Conservation (phyloP, 2,113 vertebrate genomes). For the Scomber colias region DNA sequence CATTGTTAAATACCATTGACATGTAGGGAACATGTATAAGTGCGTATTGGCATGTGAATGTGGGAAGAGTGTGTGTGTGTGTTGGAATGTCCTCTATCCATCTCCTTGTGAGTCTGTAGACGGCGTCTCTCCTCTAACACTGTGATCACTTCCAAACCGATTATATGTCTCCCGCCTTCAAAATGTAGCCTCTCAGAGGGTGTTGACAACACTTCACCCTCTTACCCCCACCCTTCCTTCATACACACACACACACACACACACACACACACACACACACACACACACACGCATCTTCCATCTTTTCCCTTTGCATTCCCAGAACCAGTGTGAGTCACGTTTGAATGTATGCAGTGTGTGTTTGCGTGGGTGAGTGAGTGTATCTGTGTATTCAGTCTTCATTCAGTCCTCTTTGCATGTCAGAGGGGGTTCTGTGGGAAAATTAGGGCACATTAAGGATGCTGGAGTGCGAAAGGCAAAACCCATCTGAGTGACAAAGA, state of each 20-base stretch:
- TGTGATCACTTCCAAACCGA: slow-evolving; percentile 41
- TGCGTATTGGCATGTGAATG: slow-evolving; percentile 10
- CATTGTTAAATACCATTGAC: slow-evolving; percentile 50
- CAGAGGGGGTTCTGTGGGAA: neutral
- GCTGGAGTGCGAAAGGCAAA: slow-evolving; percentile 38
- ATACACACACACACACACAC: neutral
- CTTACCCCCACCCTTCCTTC: neutral
- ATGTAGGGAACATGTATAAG: slow-evolving; percentile 28
- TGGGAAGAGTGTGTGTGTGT: slow-evolving; percentile 11
- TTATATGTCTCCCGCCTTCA: slow-evolving; percentile 61
- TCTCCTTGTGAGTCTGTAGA: slow-evolving; percentile 23
- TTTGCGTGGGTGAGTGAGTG: neutral
- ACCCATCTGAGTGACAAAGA: slow-evolving; percentile 66
- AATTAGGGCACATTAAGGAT: slow-evolving; percentile 43
- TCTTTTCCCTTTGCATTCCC: no score
- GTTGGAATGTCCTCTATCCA: slow-evolving; percentile 27
- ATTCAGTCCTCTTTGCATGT: slow-evolving; percentile 24
- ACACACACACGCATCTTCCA: neutral
- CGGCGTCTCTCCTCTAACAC: slow-evolving; percentile 31
- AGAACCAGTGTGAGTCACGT: neutral
- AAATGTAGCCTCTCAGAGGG: slow-evolving; percentile 40
- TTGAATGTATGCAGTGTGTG: slow-evolving; percentile 17
- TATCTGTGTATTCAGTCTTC: neutral
- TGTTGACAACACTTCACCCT: slow-evolving; percentile 12
- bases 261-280: no score